A percentile compares a stretch with the other conserved stretches of the same genome.
These are phyloP conservation scores for Gobiocypris rarus DNA, from an alignment of 2,113 vertebrate species.

Conservation along the genomic window DNA sequence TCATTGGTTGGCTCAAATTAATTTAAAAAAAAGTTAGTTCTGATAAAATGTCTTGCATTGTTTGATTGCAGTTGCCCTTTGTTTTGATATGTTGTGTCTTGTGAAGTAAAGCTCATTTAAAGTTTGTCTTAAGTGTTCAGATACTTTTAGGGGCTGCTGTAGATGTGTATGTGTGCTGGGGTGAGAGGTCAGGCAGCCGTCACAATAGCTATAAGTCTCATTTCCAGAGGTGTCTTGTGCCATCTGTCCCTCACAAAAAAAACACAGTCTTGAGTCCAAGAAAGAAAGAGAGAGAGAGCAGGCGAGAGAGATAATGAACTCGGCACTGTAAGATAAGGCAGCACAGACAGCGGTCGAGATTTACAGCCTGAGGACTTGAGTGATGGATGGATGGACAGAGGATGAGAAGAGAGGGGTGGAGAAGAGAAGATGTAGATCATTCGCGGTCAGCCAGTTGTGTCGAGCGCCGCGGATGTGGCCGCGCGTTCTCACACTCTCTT, in stretches of 20 bases:
- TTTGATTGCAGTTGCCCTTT: neutral
- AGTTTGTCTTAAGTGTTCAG: neutral
- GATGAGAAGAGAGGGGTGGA: conserved; percentile 20
- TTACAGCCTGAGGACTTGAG: conserved; percentile 38
- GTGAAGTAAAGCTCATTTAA: neutral
- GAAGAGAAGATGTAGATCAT: conserved; percentile 39
- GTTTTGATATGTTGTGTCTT: neutral
- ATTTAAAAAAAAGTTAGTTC: neutral
- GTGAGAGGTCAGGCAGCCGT: neutral
- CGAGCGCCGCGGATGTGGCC: neutral
- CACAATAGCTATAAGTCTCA: conserved; percentile 11
- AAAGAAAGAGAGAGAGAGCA: conserved; percentile 24
- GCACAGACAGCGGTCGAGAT: conserved; percentile 39
- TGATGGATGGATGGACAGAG: conserved; percentile 45
- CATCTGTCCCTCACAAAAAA: conserved; percentile 3
- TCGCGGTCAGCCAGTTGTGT: conserved; percentile 11
- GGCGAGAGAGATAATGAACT: conserved; percentile 52
- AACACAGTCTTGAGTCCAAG: neutral
- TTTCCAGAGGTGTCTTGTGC: conserved; percentile 18
- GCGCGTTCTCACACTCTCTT: neutral
- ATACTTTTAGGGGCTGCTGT: neutral
- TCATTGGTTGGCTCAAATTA: neutral
- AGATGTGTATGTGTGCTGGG: neutral
- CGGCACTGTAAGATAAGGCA: conserved; percentile 48
- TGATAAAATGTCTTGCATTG: neutral